These are phyloP conservation scores for Gila orcuttii DNA, from an alignment of 2,113 vertebrate genomes.

Conservation along the genomic window DNA sequence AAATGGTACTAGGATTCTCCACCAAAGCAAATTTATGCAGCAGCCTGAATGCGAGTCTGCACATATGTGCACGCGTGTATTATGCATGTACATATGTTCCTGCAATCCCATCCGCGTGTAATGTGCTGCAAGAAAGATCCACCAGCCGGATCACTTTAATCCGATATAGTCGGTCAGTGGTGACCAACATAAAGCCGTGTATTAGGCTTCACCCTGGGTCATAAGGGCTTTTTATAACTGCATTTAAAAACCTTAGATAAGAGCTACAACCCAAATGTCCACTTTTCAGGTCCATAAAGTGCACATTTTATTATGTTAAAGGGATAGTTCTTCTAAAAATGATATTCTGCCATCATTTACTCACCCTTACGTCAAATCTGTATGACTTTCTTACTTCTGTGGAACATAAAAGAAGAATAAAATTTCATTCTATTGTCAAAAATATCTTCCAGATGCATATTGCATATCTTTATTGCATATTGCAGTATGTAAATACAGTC, in stretches of 20 bases:
- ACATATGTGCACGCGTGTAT: constrained; percentile 24
- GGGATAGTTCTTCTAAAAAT: not conserved
- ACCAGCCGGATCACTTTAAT: constrained; percentile 17
- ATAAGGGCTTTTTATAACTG: not conserved
- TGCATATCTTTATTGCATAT: not conserved
- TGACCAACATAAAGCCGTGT: constrained; percentile 21
- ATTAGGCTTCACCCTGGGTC: constrained; percentile 31
- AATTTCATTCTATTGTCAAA: too few relatives aligned
- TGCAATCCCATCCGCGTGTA: not conserved
- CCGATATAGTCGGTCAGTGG: not conserved
- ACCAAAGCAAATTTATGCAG: constrained; percentile 9
- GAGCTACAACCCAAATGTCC: constrained; percentile 10
- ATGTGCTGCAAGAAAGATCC: not conserved
- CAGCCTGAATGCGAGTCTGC: not conserved
- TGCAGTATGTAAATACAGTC: not conserved
- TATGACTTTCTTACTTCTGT: not conserved
- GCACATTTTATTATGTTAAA: constrained; percentile 47
- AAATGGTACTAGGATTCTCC: not conserved
- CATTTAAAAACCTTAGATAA: constrained; percentile 8
- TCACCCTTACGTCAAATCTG: not conserved
- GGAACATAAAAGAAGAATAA: not conserved
- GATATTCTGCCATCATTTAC: not conserved
- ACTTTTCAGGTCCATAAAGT: not conserved
- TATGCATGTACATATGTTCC: constrained; percentile 42
- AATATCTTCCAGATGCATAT: too few relatives aligned